A percentile compares a stretch with the other conserved stretches of the same genome.
Evolutionary conservation across 2,113 vertebrate genomes (phyloP).

Genomic region (Cephalopterus ornatus): DNA sequence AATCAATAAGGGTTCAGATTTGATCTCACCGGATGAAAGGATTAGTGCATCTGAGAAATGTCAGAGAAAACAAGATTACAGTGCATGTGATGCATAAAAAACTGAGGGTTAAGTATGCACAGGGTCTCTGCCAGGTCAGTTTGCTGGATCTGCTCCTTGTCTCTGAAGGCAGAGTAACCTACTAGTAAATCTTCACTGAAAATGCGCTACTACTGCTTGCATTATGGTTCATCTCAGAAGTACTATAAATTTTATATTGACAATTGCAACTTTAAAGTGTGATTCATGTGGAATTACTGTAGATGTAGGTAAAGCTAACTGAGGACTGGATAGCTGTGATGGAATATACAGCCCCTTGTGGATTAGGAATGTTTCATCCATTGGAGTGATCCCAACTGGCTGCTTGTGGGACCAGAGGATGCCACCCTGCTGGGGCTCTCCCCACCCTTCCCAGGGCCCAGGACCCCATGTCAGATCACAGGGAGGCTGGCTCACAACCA

Average conservation of each 20-base stretch:
- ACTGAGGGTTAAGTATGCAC: background rate
- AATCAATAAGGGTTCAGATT: background rate
- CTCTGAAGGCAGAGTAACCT: background rate
- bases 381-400: background rate
- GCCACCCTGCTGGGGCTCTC: rapidly evolving
- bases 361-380: background rate
- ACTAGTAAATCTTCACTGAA: background rate
- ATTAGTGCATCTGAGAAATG: constrained; percentile 50
- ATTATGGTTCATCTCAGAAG: background rate
- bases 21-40: constrained; percentile 21
- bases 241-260: background rate
- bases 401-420: background rate
- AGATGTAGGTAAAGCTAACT: background rate
- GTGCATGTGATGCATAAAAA: constrained; percentile 34
- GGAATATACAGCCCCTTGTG: rapidly evolving
- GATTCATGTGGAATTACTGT: background rate
- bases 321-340: background rate
- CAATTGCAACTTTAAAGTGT: background rate
- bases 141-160: background rate
- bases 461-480: rapidly evolving
- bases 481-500: background rate
- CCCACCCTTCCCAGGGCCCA: background rate
- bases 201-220: background rate
- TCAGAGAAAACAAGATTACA: constrained; percentile 49
- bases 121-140: background rate